Base-by-base conservation (phyloP, 1,140 invertebrate genomes). In the Drosophila parabipectinata region DNA sequence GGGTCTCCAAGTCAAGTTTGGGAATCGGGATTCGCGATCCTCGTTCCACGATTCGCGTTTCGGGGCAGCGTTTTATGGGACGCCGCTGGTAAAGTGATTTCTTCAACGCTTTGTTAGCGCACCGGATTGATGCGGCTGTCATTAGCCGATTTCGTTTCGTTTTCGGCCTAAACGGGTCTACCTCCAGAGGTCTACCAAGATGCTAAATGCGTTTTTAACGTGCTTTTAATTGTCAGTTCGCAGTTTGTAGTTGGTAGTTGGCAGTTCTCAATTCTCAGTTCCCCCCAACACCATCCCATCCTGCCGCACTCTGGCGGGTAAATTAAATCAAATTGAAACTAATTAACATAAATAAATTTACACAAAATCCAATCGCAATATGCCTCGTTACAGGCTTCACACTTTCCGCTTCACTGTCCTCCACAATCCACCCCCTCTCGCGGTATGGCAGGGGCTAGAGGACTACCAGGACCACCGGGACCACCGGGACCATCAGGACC, bases 71-170 rank as follows among this genome's bases (percentile, higher is more conserved):
- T 77, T 84, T 79, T 89, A 76, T 85, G 61, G 68, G 69, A 59
- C 82, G 88, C 88, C 88, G 83, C 80, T 90, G 88, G 88, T 90
- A 90, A 90, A 90, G 88, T 90, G 88, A 90, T 90, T 90, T 90
- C 88, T 90, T 90, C 88, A 90, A 90, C 88, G 88, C 83, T 90
- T 90, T 90, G 88, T 90, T 90, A 90, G 80, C 83, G 79, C 83
- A 85, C 57, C 81, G 88, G 83, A 90, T 90, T 90, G 77, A 90
- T 90, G 88, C 75, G 72, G 74, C 72, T 79, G 87, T 90, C 88
- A 88, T 90, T 90, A 90, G 88, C 64, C 83, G 83, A 64, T 74
- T 73, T 73, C 44, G 71, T 73, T 73, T 73, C 44, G 71, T 79
- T 81, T 88, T 89, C 76, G 72, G 76, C 79, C 81, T 88, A 88